phyloP scores from a whole-genome alignment of 2,797 vertebrate species.

The Serranus cabrilla region DNA sequence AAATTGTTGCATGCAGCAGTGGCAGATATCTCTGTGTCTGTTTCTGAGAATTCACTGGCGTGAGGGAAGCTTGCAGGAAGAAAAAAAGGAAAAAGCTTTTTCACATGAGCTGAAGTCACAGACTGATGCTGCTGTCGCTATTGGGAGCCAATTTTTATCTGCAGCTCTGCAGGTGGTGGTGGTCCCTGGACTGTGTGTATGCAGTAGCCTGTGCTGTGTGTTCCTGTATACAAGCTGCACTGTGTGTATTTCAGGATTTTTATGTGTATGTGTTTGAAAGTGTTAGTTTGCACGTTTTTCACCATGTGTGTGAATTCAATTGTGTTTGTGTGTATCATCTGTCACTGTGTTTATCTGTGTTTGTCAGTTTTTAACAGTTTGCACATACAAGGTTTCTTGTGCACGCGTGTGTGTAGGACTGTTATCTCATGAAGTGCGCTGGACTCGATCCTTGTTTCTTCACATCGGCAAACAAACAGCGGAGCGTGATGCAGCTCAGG shows the following conservation, averaged over 20 bases:
- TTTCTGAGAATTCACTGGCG: conserved; percentile 38
- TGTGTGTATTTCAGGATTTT: conserved; percentile 33
- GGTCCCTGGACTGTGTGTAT: conserved; percentile 32
- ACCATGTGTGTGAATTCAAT: background rate
- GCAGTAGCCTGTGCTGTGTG: conserved; percentile 19
- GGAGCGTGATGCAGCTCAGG: conserved; percentile 28
- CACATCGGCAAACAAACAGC: conserved; percentile 47
- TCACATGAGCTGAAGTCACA: conserved; percentile 61
- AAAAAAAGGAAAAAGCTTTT: conserved; percentile 23
- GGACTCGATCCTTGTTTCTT: conserved; percentile 39
- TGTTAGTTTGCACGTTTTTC: conserved; percentile 15
- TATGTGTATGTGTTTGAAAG: background rate
- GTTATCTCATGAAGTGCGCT: conserved; percentile 20
- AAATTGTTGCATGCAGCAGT: background rate
- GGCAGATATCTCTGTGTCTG: conserved; percentile 19
- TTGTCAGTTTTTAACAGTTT: conserved; percentile 3
- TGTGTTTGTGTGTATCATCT: conserved; percentile 17
- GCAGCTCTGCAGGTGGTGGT: conserved; percentile 74
- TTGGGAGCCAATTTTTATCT: conserved; percentile 71
- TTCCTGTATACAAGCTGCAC: conserved; percentile 16
- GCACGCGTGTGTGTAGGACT: background rate
- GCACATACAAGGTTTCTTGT: background rate
- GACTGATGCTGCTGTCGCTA: conserved; percentile 56
- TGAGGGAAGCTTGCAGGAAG: conserved; percentile 32
- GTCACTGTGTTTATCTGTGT: background rate